Evolutionary conservation across 2,113 vertebrate genomes (phyloP).

Genomic region (Corynorhinus townsendii): DNA sequence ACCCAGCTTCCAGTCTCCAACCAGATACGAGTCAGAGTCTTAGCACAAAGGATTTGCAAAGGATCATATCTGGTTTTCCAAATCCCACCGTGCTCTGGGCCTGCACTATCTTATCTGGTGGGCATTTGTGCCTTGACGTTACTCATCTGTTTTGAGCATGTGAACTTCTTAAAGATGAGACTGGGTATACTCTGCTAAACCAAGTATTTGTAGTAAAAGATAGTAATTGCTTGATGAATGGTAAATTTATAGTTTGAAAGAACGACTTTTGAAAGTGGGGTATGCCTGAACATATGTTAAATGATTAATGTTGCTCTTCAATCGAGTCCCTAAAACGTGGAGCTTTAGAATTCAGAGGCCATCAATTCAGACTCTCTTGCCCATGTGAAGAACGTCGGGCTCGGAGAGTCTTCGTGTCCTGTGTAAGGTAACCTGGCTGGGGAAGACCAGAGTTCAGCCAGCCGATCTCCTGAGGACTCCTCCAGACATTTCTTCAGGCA

Average conservation of each 20-base stretch:
- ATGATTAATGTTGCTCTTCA: not conserved
- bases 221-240: not conserved
- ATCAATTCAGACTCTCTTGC: not conserved
- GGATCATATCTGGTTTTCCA: not conserved
- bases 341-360: not conserved
- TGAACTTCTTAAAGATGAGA: not conserved
- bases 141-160: not conserved
- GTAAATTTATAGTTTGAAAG: not conserved
- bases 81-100: not conserved
- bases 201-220: not conserved
- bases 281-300: not conserved
- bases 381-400: not conserved
- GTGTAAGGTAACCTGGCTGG: not conserved
- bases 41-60: not conserved
- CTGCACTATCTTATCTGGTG: not conserved
- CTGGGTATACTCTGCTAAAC: not conserved
- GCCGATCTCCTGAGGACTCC: not conserved
- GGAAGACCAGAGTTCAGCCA: not conserved
- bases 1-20: not conserved
- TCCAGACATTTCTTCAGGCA: conserved; percentile 22
- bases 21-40: not conserved
- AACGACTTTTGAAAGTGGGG: not conserved
- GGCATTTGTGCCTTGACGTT: not conserved
- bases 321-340: not conserved
- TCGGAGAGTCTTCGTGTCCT: not conserved